phyloP scores from a whole-genome alignment of 2,888 invertebrate species.

The Cheilosia vulpina region DNA sequence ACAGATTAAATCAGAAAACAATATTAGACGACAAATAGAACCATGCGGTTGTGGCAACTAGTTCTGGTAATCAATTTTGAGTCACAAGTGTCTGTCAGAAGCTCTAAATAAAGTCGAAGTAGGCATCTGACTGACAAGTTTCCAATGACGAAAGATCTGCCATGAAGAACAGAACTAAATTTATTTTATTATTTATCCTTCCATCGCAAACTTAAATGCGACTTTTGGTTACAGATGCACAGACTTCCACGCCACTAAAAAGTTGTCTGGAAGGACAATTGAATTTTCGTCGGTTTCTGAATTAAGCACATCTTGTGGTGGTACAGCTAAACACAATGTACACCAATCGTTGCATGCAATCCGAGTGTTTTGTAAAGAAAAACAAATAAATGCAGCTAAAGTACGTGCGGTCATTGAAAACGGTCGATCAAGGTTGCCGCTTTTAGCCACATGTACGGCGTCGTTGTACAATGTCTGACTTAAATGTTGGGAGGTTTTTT shows the following conservation, averaged over 20 bases:
- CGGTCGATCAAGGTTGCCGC: conserved; percentile 41
- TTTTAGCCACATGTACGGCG: not conserved
- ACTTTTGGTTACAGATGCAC: not conserved
- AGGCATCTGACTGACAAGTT: too few species aligned
- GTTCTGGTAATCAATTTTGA: too few species aligned
- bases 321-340: not conserved
- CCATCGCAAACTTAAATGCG: not conserved
- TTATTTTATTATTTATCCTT: too few species aligned
- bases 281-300: conserved; percentile 25
- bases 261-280: conserved; percentile 33
- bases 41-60: too few species aligned
- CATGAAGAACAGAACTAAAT: too few species aligned
- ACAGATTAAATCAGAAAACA: too few species aligned
- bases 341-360: conserved; percentile 39
- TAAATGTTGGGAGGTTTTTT: not conserved
- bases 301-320: conserved; percentile 32
- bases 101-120: too few species aligned
- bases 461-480: not conserved
- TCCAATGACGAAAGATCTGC: too few species aligned
- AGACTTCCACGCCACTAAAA: not conserved
- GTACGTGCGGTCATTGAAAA: conserved; percentile 60
- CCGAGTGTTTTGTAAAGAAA: conserved; percentile 18
- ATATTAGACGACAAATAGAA: too few species aligned
- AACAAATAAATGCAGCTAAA: not conserved
- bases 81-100: too few species aligned